Percentiles rank a stretch among this genome's conserved stretches.
These are phyloP conservation scores for Trachops cirrhosus DNA, from an alignment of 2,797 vertebrate genomes.

Conservation along the genomic window DNA sequence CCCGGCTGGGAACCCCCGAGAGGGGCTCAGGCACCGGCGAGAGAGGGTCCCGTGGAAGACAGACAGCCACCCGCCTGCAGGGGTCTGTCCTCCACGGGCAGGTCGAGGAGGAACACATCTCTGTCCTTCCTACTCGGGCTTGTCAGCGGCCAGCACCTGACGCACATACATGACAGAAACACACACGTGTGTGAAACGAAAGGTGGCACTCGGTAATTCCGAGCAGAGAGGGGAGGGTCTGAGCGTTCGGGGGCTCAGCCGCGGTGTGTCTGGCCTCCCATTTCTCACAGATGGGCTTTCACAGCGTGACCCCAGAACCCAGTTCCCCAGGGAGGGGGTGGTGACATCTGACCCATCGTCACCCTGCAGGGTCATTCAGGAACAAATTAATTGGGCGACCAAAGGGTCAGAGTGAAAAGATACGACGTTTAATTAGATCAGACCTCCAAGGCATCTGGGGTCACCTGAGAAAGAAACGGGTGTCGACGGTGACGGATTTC, in stretches of 20 bases:
- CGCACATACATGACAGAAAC: not conserved
- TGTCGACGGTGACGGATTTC: conserved; percentile 45
- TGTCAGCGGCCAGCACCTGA: not conserved
- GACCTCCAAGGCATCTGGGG: conserved; percentile 52
- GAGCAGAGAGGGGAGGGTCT: not conserved
- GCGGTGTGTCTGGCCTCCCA: not conserved
- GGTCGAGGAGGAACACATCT: not conserved
- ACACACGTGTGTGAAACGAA: not conserved
- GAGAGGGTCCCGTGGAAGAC: not conserved
- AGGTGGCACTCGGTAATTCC: not conserved
- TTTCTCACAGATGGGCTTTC: not conserved
- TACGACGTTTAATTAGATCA: conserved; percentile 21
- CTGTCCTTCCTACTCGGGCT: not conserved
- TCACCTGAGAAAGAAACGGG: conserved; percentile 53
- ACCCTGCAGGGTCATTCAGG: not conserved
- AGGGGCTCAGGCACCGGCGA: no score
- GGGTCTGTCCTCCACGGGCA: not conserved
- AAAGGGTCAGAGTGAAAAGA: conserved; percentile 10
- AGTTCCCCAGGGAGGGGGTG: not conserved
- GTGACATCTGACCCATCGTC: not conserved
- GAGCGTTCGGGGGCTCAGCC: not conserved
- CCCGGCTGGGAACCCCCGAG: no score
- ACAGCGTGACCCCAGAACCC: accelerated
- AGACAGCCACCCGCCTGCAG: not conserved
- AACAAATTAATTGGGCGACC: conserved; percentile 2